Percentiles rank a stretch among this genome's conserved stretches.
Conservation (phyloP, 2,888 invertebrate genomes). For the Merodon equestris region DNA sequence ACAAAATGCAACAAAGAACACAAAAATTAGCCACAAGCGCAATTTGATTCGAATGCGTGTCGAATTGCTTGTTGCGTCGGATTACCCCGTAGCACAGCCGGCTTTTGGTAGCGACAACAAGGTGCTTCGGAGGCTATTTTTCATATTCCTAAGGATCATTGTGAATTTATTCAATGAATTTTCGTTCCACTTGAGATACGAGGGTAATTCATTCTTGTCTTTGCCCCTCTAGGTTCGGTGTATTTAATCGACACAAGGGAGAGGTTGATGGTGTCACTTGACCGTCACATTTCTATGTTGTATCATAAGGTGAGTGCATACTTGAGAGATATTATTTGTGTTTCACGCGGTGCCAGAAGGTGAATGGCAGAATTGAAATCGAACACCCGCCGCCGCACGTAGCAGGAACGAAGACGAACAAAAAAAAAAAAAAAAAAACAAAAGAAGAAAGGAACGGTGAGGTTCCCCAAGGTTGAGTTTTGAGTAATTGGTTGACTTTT, state of each 20-base stretch:
- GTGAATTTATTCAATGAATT: slow-evolving; percentile 56
- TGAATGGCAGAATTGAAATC: slow-evolving; percentile 23
- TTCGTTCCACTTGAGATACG: slow-evolving; percentile 49
- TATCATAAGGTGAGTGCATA: slow-evolving; percentile 42
- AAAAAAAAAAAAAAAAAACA: background rate
- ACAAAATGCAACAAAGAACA: slow-evolving; percentile 2
- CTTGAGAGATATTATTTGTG: slow-evolving; percentile 12
- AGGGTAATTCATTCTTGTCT: slow-evolving; percentile 8
- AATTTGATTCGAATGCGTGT: slow-evolving; percentile 47
- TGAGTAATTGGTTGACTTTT: slow-evolving; percentile 21
- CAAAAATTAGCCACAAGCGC: slow-evolving; percentile 54
- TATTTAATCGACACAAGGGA: slow-evolving; percentile 46
- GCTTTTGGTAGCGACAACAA: slow-evolving; percentile 6
- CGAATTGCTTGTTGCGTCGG: slow-evolving; percentile 52
- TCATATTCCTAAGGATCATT: slow-evolving; percentile 28
- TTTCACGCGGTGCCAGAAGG: slow-evolving; percentile 22
- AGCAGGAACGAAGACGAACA: background rate
- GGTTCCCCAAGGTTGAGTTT: slow-evolving; percentile 36
- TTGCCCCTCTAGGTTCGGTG: slow-evolving; percentile 6
- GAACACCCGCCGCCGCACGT: slow-evolving; percentile 11
- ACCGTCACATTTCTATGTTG: slow-evolving; percentile 50
- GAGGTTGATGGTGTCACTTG: slow-evolving; percentile 41
- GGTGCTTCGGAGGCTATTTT: slow-evolving; percentile 43
- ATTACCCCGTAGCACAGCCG: slow-evolving; percentile 15
- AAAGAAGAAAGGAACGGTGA: slow-evolving; percentile 2